phyloP scores from a whole-genome alignment of 2,113 vertebrate genomes.

The Eubucco bourcierii region DNA sequence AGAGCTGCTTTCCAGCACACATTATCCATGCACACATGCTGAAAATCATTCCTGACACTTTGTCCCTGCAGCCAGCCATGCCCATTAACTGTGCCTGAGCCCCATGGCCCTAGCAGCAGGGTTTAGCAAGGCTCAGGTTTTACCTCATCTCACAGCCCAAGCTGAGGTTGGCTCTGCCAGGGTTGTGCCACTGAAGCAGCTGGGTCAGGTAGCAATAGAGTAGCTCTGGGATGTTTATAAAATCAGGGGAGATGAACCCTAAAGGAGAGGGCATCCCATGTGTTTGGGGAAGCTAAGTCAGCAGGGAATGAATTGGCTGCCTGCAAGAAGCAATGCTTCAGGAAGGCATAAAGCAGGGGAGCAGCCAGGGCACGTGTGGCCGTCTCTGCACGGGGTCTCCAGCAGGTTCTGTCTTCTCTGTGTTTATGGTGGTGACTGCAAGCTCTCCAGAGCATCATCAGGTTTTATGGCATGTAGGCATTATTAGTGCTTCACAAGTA shows the following conservation, averaged over 20 bases:
- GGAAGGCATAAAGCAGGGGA: slow-evolving; percentile 2
- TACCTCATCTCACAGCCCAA: background rate
- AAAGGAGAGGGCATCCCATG: background rate
- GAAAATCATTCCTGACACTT: background rate
- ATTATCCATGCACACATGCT: background rate
- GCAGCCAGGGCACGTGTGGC: background rate
- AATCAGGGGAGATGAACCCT: slow-evolving; percentile 16
- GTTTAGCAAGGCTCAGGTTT: slow-evolving; percentile 42
- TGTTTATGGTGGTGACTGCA: slow-evolving; percentile 5
- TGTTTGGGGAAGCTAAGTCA: background rate
- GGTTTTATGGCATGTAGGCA: slow-evolving; percentile 46
- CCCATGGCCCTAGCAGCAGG: rapidly evolving
- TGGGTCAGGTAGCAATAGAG: background rate
- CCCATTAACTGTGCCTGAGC: background rate
- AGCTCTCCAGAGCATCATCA: slow-evolving; percentile 31
- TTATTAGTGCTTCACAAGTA: slow-evolving; percentile 61
- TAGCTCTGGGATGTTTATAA: background rate
- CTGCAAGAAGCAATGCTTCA: background rate
- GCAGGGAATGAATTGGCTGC: slow-evolving; percentile 21
- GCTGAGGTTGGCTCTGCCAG: background rate
- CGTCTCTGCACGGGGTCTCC: background rate
- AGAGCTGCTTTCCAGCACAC: too few relatives aligned
- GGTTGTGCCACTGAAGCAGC: background rate
- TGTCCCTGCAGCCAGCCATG: background rate
- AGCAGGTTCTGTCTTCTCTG: background rate